These are phyloP conservation scores for Umimayanthus chanpuru DNA, from an alignment of 92 coral and sea anemone species.

Conservation along the genomic window DNA sequence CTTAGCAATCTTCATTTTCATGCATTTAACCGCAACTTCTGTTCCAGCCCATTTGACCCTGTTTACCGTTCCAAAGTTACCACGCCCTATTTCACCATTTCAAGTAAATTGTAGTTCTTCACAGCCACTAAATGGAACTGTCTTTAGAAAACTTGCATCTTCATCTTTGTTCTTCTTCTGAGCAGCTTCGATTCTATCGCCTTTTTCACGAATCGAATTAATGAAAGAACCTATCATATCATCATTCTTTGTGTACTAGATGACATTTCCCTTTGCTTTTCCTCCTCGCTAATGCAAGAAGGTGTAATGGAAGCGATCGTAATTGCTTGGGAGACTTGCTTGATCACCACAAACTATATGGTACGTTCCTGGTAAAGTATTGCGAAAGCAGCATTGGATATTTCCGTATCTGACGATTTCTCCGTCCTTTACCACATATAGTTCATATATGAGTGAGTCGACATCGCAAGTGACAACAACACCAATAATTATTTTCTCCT, in stretches of 20 bases:
- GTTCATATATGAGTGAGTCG: not conserved
- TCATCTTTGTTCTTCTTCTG: too few relatives aligned
- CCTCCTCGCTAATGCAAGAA: not conserved
- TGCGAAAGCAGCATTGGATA: conserved; percentile 13
- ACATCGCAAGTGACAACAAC: conserved; percentile 5
- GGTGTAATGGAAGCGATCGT: not conserved
- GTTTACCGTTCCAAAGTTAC: not conserved
- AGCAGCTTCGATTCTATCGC: too few relatives aligned
- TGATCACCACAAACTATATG: conserved; percentile 9
- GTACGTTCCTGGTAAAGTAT: conserved; percentile 6
- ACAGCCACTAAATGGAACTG: not conserved
- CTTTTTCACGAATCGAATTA: too few relatives aligned
- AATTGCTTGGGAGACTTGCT: conserved; percentile 7
- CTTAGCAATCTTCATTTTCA: conserved; percentile 15
- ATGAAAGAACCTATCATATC: too few relatives aligned
- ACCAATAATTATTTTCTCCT: conserved; percentile 12
- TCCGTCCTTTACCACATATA: conserved; percentile 3
- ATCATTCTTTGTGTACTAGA: not conserved
- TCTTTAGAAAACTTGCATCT: too few relatives aligned
- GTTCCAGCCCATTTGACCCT: conserved; percentile 35
- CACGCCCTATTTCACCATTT: not conserved
- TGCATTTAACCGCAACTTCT: conserved; percentile 26
- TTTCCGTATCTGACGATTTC: not conserved
- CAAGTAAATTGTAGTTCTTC: not conserved
- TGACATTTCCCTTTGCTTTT: not conserved